Evolutionary conservation across 2,888 invertebrate species (phyloP).

Genomic region (Cephus nigrinus): DNA sequence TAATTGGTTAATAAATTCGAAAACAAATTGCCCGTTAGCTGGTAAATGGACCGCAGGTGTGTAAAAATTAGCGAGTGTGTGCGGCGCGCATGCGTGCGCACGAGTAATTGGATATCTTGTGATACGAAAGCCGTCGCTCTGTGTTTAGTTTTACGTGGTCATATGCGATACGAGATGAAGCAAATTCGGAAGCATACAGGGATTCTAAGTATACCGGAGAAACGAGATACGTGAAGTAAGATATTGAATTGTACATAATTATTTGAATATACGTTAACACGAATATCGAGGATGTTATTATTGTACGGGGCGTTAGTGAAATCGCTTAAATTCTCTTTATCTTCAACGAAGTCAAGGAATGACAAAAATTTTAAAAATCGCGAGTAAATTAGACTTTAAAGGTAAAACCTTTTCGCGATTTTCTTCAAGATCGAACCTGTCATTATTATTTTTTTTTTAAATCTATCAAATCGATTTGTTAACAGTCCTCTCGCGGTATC

Average conservation of each 20-base stretch:
- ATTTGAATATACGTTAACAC: slow-evolving; percentile 50
- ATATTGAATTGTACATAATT: slow-evolving; percentile 58
- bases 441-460: not conserved
- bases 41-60: slow-evolving; percentile 30
- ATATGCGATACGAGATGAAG: slow-evolving; percentile 56
- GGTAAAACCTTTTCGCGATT: not conserved
- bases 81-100: slow-evolving; percentile 34
- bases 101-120: slow-evolving; percentile 54
- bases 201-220: slow-evolving; percentile 51
- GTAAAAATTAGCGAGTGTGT: slow-evolving; percentile 37
- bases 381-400: not conserved
- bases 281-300: slow-evolving; percentile 56
- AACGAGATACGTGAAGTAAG: not conserved
- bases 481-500: not conserved
- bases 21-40: slow-evolving; percentile 29
- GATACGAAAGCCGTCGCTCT: slow-evolving; percentile 55
- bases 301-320: slow-evolving; percentile 14
- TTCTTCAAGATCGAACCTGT: not conserved
- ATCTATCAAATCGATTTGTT: not conserved
- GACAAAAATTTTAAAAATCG: not conserved
- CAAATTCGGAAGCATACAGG: slow-evolving; percentile 67
- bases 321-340: not conserved
- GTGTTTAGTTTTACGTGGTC: slow-evolving; percentile 50
- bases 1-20: slow-evolving; percentile 33
- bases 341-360: not conserved